Evolutionary conservation across 2,113 vertebrate species (phyloP).

Genomic region (Gadus macrocephalus): DNA sequence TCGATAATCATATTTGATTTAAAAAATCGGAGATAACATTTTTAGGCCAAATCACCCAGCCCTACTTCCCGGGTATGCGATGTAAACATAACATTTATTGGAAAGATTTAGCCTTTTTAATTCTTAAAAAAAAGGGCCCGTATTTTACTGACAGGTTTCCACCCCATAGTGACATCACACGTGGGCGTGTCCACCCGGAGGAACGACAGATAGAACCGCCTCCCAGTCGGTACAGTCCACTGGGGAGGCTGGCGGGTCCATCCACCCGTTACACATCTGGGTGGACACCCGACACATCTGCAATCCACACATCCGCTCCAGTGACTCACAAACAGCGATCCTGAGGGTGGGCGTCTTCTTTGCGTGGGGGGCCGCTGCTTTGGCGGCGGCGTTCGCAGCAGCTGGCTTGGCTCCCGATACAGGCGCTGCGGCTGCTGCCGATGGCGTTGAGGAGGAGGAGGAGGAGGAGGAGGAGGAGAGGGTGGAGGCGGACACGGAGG

Average conservation of each 20-base stretch:
- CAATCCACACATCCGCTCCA: neutral
- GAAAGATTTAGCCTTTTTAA: neutral
- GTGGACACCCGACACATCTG: neutral
- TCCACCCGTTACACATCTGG: neutral
- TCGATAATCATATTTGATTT: neutral
- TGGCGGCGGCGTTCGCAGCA: constrained; percentile 6
- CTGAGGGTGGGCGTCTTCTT: constrained; percentile 60
- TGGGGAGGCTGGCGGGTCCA: neutral
- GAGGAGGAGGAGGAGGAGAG: constrained; percentile 1
- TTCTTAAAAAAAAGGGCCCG: neutral
- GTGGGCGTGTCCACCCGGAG: too few relatives aligned
- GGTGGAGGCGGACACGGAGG: constrained; percentile 4
- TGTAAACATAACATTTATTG: neutral
- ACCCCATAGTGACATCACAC: neutral
- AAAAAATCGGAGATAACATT: neutral
- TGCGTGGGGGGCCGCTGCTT: constrained; percentile 24
- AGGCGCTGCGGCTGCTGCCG: constrained; percentile 1
- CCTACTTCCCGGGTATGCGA: too few relatives aligned
- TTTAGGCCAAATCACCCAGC: too few relatives aligned
- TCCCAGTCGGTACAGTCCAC: neutral
- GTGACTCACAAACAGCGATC: constrained; percentile 62
- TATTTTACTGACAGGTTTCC: neutral
- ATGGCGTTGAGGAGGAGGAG: constrained; percentile 11
- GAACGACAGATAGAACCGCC: too few relatives aligned
- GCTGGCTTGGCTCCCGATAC: constrained; percentile 36